Conservation (phyloP, 2,888 invertebrate genomes). For the Disparrhopalites patrizii region DNA sequence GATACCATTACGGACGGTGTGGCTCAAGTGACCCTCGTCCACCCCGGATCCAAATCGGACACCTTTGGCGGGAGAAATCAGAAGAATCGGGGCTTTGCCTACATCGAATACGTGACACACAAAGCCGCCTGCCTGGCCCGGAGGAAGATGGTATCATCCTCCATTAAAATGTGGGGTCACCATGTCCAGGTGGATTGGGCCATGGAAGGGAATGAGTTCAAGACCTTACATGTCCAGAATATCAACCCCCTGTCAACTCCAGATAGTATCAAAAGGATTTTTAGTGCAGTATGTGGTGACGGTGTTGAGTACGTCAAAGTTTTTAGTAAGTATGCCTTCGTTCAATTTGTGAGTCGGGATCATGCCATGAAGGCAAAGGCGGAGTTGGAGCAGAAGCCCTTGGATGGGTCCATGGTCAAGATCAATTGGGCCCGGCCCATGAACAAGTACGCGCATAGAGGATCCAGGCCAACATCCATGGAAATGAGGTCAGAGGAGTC, state of each 20-base stretch:
- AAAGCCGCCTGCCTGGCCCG: slow-evolving; percentile 61
- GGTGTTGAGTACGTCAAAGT: slow-evolving; percentile 62
- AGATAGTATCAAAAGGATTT: slow-evolving; percentile 55
- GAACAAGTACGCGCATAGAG: slow-evolving; percentile 31
- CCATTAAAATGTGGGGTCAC: slow-evolving; percentile 62
- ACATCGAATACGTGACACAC: slow-evolving; percentile 75
- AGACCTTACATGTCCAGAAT: slow-evolving; percentile 70
- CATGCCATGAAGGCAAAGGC: slow-evolving; percentile 57
- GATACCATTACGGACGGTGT: slow-evolving; percentile 65
- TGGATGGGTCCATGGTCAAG: slow-evolving; percentile 45
- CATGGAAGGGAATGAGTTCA: slow-evolving; percentile 71
- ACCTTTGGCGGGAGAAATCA: too few relatives aligned
- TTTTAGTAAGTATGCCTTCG: slow-evolving; percentile 71
- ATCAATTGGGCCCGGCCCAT: slow-evolving; percentile 48
- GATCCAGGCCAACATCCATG: too few relatives aligned
- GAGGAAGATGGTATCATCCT: slow-evolving; percentile 60
- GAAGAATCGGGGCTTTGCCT: slow-evolving; percentile 74
- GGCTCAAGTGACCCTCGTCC: slow-evolving; percentile 64
- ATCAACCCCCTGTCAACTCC: slow-evolving; percentile 58
- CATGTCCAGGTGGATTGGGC: slow-evolving; percentile 82
- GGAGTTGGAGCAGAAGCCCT: slow-evolving; percentile 53
- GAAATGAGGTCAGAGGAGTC: too few relatives aligned
- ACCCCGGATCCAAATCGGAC: slow-evolving; percentile 55
- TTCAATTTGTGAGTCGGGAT: slow-evolving; percentile 64
- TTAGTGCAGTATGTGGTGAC: slow-evolving; percentile 51